Evolutionary conservation across 2,888 invertebrate species (phyloP).

Genomic region (Tholera decimalis): DNA sequence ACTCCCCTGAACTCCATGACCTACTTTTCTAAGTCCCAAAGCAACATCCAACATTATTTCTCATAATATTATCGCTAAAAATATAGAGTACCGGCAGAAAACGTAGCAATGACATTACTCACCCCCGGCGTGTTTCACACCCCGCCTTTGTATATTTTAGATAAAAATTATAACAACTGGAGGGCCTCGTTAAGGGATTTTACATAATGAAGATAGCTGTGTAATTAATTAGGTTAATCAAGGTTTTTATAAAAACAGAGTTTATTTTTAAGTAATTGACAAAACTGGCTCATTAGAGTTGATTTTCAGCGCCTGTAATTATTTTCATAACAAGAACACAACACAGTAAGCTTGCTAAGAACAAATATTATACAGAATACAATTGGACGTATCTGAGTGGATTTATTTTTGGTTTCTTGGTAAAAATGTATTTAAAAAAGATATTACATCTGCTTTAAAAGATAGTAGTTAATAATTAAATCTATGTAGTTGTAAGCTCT

Average conservation of each 20-base stretch:
- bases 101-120: conserved; percentile 24
- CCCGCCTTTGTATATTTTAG: conserved; percentile 34
- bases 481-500: no score
- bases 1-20: no score
- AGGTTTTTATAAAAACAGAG: background rate
- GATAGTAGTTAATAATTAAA: no score
- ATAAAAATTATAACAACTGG: conserved; percentile 42
- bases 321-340: background rate
- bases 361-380: no score
- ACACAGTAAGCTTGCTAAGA: background rate
- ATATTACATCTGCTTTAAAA: no score
- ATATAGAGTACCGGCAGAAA: conserved; percentile 25
- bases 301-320: background rate
- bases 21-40: conserved; percentile 3
- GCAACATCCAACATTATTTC: background rate
- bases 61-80: conserved; percentile 33
- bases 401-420: no score
- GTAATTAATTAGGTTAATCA: conserved; percentile 28
- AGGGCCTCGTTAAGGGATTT: conserved; percentile 35
- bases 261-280: conserved; percentile 7
- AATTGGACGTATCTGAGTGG: no score
- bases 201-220: conserved; percentile 37
- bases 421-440: no score
- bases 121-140: conserved; percentile 31
- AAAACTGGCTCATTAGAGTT: no score